Percentiles rank a stretch among this genome's conserved stretches.
Conservation (phyloP, 2,113 vertebrate genomes). For the Chloroceryle aenea region DNA sequence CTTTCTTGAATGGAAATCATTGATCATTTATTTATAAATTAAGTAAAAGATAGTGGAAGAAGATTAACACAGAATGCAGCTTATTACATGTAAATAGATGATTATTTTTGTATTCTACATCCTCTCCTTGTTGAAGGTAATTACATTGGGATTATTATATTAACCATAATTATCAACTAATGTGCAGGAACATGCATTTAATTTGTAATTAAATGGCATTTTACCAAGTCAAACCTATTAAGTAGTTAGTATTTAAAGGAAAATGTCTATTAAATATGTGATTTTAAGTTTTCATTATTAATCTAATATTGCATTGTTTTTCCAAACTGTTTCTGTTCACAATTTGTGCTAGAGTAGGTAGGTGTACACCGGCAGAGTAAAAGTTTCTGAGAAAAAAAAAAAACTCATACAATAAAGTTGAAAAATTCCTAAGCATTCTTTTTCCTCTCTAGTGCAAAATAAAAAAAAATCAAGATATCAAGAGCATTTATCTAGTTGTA, state of each 20-base stretch:
- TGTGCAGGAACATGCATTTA: not conserved
- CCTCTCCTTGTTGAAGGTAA: not conserved
- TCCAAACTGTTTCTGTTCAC: not conserved
- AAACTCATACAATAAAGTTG: not conserved
- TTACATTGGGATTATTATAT: slow-evolving; percentile 3
- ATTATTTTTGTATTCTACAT: slow-evolving; percentile 28
- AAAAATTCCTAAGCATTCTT: not conserved
- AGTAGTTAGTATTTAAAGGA: not conserved
- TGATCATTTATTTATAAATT: not conserved
- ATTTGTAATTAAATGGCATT: slow-evolving; percentile 22
- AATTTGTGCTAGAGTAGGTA: not conserved
- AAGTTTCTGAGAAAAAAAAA: not conserved
- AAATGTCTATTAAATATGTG: not conserved
- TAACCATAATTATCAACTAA: slow-evolving; percentile 10
- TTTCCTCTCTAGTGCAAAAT: not conserved
- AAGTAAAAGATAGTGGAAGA: not conserved
- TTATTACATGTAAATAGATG: not conserved
- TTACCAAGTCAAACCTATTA: not conserved
- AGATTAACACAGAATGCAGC: not conserved
- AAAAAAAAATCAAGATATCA: not conserved
- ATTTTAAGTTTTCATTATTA: not conserved
- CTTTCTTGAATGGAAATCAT: not conserved
- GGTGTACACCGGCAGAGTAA: not conserved
- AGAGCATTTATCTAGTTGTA: not conserved
- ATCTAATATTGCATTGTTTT: not conserved